Evolutionary conservation across 2,113 vertebrate species (phyloP), one percentile per base, ranked within the genome.

Genomic region (Geococcyx californianus): DNA sequence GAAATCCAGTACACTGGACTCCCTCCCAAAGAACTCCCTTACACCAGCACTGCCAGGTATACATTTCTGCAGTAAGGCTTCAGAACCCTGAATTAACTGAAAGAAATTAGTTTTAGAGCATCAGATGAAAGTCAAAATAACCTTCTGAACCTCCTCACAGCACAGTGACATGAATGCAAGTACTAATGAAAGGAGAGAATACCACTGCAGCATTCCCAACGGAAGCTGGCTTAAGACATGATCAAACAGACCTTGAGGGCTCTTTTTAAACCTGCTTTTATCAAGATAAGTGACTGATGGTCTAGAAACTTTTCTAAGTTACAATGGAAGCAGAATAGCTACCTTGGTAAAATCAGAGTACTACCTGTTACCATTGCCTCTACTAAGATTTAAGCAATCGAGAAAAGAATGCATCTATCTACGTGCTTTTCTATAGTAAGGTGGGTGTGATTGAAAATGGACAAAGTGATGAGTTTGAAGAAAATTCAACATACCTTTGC

Each of bases 401-500:
- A 74, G n/a, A 90, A 66, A 67, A 60, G 17, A 93, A 52, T 0
- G 1, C 21, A 75, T 34, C 26, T 24, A 49, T 29, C 7, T 29
- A 44, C 12, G 52, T 1, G 4, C 28, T 49, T n/a, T 66, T 49
- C 28, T n/a, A 18, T 4, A 79, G 9, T n/a, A 38, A 76, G 7
- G 5, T 17, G 11, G 3, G 4, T 28, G 12, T 15, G 14, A 42
- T 33, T 66, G 31, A 36, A 85, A 85, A 82, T 6, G 66, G 28
- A 70, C 12, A 21, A 77, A 59, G 21, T 3, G 24, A 75, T 38
- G 24, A 33, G 40, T 66, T 18, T 40, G 23, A 93, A 90, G 33
- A 59, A 67, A 93, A 59, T 60, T 82, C 75, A 75, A 92, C 77
- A 58, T 97, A 99, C 99, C 99, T 99, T 99, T 42, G 99, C 99